Conservation (phyloP, 2,113 vertebrate species). For the Rhea americana region DNA sequence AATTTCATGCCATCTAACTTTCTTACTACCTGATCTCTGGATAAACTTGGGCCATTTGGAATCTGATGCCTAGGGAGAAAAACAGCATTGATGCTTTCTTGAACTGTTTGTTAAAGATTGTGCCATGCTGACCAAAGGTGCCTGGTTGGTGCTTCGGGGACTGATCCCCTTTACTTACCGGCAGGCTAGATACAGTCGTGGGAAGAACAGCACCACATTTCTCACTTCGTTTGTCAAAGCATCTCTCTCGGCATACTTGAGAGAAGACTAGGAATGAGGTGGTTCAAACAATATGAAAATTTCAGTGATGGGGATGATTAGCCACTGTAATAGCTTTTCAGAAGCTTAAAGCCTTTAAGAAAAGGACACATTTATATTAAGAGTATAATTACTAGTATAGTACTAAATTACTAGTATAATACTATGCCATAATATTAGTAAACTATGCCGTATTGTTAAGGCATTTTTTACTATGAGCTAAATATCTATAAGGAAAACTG, state of each 20-base stretch:
- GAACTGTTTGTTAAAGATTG: not conserved
- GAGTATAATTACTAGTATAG: not conserved
- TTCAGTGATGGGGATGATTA: not conserved
- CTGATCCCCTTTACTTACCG: not conserved
- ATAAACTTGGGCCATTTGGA: not conserved
- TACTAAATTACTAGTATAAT: not conserved
- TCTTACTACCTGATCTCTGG: conserved; percentile 2
- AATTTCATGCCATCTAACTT: not conserved
- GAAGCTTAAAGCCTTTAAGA: not conserved
- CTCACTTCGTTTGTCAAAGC: not conserved
- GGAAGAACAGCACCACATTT: not conserved
- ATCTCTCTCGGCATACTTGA: not conserved
- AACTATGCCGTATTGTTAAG: not conserved
- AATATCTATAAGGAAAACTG: not conserved
- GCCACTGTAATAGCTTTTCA: not conserved
- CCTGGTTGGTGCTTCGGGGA: not conserved
- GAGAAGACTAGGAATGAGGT: not conserved
- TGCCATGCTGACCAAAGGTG: accelerated
- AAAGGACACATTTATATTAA: not conserved
- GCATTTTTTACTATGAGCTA: not conserved
- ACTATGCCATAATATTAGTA: not conserved
- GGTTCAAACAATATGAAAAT: not conserved
- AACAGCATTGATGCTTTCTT: not conserved
- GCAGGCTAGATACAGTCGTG: accelerated
- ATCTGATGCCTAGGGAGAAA: conserved; percentile 1